phyloP scores from a whole-genome alignment of 2,888 invertebrate genomes.

The Drosophila mercatorum region DNA sequence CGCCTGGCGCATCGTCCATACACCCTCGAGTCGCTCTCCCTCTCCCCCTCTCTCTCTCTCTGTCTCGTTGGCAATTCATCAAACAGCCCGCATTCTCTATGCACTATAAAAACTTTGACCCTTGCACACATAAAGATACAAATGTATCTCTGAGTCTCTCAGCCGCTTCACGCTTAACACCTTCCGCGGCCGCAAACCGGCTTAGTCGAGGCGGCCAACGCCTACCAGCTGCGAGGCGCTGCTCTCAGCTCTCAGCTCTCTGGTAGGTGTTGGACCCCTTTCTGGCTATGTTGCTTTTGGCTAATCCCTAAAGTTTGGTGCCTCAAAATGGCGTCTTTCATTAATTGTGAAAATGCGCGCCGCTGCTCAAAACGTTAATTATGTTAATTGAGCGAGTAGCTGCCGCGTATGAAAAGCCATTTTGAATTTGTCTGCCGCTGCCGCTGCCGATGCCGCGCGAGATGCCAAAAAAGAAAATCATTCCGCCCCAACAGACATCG shows the following conservation, averaged over 20 bases:
- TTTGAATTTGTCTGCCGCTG: constrained; percentile 55
- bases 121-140: constrained; percentile 38
- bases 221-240: constrained; percentile 21
- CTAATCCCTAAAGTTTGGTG: constrained; percentile 49
- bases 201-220: constrained; percentile 50
- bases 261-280: constrained; percentile 3
- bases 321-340: constrained; percentile 70
- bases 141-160: constrained; percentile 10
- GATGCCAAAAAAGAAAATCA: constrained; percentile 48
- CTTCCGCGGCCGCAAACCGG: constrained; percentile 60
- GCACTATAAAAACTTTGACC: constrained; percentile 78
- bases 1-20: constrained; percentile 24
- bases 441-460: constrained; percentile 27
- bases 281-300: constrained; percentile 7
- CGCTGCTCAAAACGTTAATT: constrained; percentile 61
- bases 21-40: constrained; percentile 22
- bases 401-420: constrained; percentile 61
- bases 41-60: background rate
- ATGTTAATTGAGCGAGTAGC: constrained; percentile 70
- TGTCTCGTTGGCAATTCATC: constrained; percentile 56
- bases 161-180: constrained; percentile 68
- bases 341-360: constrained; percentile 69
- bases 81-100: constrained; percentile 75
- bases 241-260: background rate
- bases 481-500: constrained; percentile 33